A percentile compares a stretch with the other conserved stretches of the same genome.
These are phyloP conservation scores for Stenurella melanura DNA, from an alignment of 2,888 invertebrate genomes.

Conservation along the genomic window DNA sequence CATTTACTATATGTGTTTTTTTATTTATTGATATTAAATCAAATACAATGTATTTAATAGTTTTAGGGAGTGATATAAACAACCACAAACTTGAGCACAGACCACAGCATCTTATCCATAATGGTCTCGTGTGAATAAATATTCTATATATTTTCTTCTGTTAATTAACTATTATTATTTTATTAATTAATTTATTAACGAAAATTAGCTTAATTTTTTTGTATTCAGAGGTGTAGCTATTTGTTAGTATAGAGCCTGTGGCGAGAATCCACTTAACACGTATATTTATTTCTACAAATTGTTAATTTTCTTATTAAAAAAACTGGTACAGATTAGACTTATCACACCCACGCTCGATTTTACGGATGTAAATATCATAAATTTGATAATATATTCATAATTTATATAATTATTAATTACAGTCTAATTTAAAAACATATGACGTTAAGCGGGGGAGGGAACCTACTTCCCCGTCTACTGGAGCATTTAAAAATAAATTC, in stretches of 20 bases:
- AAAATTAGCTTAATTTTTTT: no score
- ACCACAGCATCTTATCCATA: no score
- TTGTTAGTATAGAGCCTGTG: neutral
- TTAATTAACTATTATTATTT: no score
- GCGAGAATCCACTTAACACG: neutral
- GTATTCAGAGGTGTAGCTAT: no score
- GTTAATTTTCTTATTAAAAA: constrained; percentile 30
- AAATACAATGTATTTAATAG: no score
- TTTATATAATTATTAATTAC: constrained; percentile 40
- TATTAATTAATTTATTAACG: no score
- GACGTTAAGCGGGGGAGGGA: neutral
- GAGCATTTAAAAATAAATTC: constrained; percentile 1
- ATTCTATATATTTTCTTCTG: no score
- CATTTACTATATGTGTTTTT: no score
- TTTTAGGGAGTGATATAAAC: no score
- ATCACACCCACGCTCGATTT: constrained; percentile 50
- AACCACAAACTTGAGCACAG: no score
- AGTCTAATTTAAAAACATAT: constrained; percentile 16
- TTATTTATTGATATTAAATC: no score
- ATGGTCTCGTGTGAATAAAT: no score
- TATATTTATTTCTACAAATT: constrained; percentile 22
- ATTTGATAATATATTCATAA: constrained; percentile 53
- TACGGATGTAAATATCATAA: constrained; percentile 56
- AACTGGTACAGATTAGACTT: constrained; percentile 38
- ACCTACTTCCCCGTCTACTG: neutral